Evolutionary conservation across 2,888 invertebrate genomes (phyloP).

Genomic region (Dicranocentrus wangi): DNA sequence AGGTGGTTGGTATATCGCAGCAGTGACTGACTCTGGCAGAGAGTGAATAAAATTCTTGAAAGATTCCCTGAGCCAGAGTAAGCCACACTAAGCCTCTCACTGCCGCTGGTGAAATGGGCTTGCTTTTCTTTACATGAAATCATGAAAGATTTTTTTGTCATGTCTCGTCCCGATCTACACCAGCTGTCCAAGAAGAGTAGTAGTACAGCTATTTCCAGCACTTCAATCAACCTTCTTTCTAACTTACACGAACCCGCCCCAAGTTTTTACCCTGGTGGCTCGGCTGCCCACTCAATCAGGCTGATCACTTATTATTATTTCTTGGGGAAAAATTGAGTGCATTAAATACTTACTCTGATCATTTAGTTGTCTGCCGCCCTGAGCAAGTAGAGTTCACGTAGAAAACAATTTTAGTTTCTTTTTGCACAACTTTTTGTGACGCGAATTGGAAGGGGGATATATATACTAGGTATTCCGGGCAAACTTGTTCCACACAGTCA

Average conservation of each 20-base stretch:
- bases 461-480: no score
- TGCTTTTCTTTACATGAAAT: neutral
- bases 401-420: neutral
- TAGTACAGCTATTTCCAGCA: neutral
- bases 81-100: constrained; percentile 36
- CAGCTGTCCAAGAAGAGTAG: neutral
- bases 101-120: neutral
- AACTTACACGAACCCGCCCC: neutral
- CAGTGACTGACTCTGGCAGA: no score
- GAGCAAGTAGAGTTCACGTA: neutral
- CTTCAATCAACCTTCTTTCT: neutral
- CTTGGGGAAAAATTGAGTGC: neutral
- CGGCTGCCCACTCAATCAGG: neutral
- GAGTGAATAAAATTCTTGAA: constrained; percentile 30
- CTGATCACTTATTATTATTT: neutral
- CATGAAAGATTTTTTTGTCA: neutral
- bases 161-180: neutral
- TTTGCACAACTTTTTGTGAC: no score
- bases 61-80: constrained; percentile 39
- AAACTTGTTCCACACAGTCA: no score
- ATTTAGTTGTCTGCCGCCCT: neutral
- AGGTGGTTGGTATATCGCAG: no score
- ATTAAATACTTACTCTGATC: neutral
- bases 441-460: no score
- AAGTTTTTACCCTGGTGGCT: neutral